Evolutionary conservation across 2,113 vertebrate species (phyloP).

Genomic region (Erpornis zantholeuca): DNA sequence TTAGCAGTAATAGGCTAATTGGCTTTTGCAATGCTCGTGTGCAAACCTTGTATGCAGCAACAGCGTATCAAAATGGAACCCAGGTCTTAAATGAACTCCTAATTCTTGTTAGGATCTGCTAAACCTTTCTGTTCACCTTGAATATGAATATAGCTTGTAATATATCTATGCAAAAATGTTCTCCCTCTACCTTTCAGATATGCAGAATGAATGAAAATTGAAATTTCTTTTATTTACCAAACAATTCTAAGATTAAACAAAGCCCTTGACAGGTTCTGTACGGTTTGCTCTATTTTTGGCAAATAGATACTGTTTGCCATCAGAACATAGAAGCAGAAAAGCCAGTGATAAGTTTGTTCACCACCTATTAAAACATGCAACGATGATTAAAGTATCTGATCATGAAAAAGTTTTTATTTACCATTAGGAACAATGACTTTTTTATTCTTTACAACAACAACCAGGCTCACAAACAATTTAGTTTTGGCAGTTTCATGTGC

Average conservation of each 20-base stretch:
- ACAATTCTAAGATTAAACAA: not conserved
- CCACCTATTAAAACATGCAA: not conserved
- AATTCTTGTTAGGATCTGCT: not conserved
- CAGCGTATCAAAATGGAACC: not conserved
- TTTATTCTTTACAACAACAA: not conserved
- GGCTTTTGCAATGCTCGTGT: rapidly evolving
- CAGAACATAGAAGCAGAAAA: not conserved
- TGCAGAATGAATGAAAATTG: not conserved
- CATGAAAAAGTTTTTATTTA: not conserved
- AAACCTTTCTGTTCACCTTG: not conserved
- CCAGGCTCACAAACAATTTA: not conserved
- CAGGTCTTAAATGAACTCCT: not conserved
- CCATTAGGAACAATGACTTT: not conserved
- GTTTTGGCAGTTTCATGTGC: not conserved
- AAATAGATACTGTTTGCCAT: not conserved
- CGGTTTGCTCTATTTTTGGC: not conserved
- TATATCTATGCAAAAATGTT: not conserved
- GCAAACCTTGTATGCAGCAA: not conserved
- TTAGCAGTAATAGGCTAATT: not conserved
- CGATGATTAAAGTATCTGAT: not conserved
- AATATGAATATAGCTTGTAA: not conserved
- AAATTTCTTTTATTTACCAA: not conserved
- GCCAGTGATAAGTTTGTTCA: not conserved
- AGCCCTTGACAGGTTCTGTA: not conserved
- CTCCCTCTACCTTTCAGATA: not conserved